phyloP scores from a whole-genome alignment of 2,888 invertebrate genomes.

The Hypomecis atomaria region DNA sequence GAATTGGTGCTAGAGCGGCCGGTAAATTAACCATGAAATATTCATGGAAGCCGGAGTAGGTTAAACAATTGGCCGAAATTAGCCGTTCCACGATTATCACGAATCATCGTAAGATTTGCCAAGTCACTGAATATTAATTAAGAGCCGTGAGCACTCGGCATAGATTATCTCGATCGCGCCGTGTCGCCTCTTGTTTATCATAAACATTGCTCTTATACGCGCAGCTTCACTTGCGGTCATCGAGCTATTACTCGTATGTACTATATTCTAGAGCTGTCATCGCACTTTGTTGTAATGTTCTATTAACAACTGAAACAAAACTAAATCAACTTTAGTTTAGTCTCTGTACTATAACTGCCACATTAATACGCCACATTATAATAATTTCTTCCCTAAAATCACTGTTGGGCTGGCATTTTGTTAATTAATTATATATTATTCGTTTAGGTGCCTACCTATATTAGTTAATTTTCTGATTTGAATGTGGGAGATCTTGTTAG shows the following conservation, averaged over 20 bases:
- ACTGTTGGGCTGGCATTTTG: no score
- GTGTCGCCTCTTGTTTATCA: conserved; percentile 64
- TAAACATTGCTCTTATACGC: conserved; percentile 66
- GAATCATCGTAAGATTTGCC: conserved; percentile 57
- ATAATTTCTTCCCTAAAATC: no score
- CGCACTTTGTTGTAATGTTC: no score
- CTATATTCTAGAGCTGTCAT: no score
- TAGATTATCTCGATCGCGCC: conserved; percentile 53
- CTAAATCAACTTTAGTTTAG: no score
- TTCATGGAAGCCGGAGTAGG: conserved; percentile 8
- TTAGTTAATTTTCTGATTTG: no score
- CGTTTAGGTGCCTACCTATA: no score
- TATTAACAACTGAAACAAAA: no score
- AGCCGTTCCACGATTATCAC: conserved; percentile 52
- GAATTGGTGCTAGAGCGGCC: conserved; percentile 1
- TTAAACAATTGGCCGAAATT: conserved; percentile 65
- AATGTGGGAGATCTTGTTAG: no score
- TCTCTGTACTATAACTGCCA: no score
- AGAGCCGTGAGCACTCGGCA: conserved; percentile 56
- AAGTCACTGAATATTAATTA: conserved; percentile 81
- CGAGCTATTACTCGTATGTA: background rate
- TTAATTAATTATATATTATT: no score
- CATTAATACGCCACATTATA: no score
- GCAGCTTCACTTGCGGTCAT: conserved; percentile 48
- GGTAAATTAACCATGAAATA: conserved; percentile 12